Percentiles rank a stretch among this genome's conserved stretches.
Evolutionary conservation across 64 coral and sea anemone genomes (phyloP).

Genomic region (Stichodactyla mertensii): DNA sequence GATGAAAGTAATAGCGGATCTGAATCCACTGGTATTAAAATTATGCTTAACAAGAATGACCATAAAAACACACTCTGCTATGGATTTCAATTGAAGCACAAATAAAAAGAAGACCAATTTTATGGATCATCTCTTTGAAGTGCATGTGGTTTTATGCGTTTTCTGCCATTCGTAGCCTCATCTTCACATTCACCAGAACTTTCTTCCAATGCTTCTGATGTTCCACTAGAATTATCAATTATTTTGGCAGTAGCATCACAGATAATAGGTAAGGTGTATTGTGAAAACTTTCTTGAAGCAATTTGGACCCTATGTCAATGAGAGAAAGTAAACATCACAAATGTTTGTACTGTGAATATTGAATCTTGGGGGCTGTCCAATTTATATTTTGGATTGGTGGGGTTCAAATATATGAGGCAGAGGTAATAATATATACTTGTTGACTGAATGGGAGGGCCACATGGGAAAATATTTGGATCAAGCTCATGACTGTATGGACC

Average conservation of each 20-base stretch:
- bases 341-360: no score
- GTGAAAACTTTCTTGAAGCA: slow-evolving; percentile 56
- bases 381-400: no score
- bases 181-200: slow-evolving; percentile 75
- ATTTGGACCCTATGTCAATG: slow-evolving; percentile 42
- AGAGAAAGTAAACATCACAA: background rate
- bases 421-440: no score
- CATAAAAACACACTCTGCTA: background rate
- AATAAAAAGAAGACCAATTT: background rate
- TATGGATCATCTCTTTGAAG: slow-evolving; percentile 64
- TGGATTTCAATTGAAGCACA: background rate
- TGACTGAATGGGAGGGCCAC: no score
- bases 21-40: background rate
- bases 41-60: slow-evolving; percentile 2
- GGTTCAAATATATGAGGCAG: no score
- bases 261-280: slow-evolving; percentile 16
- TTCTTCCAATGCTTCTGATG: slow-evolving; percentile 50
- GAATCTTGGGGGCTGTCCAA: no score
- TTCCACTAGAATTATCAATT: slow-evolving; percentile 22
- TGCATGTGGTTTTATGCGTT: slow-evolving; percentile 77
- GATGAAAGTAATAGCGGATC: background rate
- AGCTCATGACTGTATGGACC: no score
- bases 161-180: slow-evolving; percentile 92
- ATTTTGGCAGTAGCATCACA: background rate
- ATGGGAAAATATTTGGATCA: no score